A percentile compares a stretch with the other conserved stretches of the same genome.
Evolutionary conservation across 2,888 invertebrate species (phyloP).

Genomic region (Latheticus oryzae): DNA sequence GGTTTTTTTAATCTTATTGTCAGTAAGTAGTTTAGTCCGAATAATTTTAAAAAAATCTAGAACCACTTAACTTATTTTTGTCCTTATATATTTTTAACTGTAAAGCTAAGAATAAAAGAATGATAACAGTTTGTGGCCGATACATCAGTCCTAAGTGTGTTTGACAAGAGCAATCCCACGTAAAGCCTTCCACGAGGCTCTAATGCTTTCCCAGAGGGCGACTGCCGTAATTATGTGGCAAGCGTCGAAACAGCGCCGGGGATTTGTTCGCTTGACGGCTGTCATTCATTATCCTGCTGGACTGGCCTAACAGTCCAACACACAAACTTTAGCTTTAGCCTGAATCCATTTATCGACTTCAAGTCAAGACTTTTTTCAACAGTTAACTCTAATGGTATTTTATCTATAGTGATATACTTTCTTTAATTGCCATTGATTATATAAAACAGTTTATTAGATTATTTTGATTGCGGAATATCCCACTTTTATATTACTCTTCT

Average conservation of each 20-base stretch:
- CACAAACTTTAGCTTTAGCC: conserved; percentile 35
- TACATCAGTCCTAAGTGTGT: conserved; percentile 58
- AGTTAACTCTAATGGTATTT: too few species aligned
- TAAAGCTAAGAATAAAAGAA: conserved; percentile 44
- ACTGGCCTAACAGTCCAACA: conserved; percentile 33
- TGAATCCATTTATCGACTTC: conserved; percentile 29
- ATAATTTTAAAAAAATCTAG: too few species aligned
- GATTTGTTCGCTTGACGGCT: conserved; percentile 57
- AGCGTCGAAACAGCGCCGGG: conserved; percentile 57
- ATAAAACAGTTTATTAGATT: too few species aligned
- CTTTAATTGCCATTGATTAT: too few species aligned
- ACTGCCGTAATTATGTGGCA: conserved; percentile 60
- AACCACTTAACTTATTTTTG: too few species aligned
- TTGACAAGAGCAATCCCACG: conserved; percentile 59
- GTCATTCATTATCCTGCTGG: conserved; percentile 54
- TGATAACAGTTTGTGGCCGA: conserved; percentile 56
- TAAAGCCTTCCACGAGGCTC: conserved; percentile 56
- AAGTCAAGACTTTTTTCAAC: conserved; percentile 15
- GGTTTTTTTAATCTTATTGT: too few species aligned
- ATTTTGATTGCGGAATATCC: too few species aligned
- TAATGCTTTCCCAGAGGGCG: conserved; percentile 55
- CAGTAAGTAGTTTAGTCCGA: too few species aligned
- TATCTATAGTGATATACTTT: too few species aligned
- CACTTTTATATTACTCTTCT: too few species aligned
- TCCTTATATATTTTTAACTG: conserved; percentile 33